Base-by-base conservation (phyloP, 2,888 invertebrate genomes). In the Nematopogon swammerdamellus region DNA sequence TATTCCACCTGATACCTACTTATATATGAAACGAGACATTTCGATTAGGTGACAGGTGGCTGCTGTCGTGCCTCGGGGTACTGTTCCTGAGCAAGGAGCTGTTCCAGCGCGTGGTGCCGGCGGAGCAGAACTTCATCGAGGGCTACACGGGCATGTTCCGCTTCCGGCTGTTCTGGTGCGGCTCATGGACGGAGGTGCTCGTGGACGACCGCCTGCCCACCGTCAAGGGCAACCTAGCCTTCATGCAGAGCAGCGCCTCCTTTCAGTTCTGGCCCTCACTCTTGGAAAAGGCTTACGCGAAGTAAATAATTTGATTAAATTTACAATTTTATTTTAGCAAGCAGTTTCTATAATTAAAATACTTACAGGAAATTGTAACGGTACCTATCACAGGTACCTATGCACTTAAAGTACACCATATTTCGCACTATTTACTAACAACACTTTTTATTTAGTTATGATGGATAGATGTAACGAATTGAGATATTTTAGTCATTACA, bases 161-260 rank as follows among this genome's bases (percentile, higher is more conserved):
- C 56, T 95, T 95, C 72, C 87, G 94, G 0, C 71, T 95, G 18
- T 95, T 94, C 94, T 94, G 94, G 92, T 93, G 92, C 63, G 95
- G 94, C 3, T 91, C 93, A 64, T 95, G 95, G 95, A 86, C 89
- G 19, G 95, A 95, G 66, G 76, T 77, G 20, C 77, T 94, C 47
- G 92, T 95, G 17, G 95, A 95, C 66, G 95, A 95, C 68, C 83
- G 92, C 18, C 80, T 95, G 52, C 95, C 95, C 5, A 93, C 93
- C 0, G 91, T 94, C 44, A 90, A 92, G 64, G 92, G 92, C 10
- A 85, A 89, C 55, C 80, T 95, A 53, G 92, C 92, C 42, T 95
- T 95, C 70, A 82, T 94, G 53, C 94, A 95, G 67, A 85, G 90
- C 44, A 86, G 87, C 56, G 82, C 86, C 57, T 86, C 89, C 1